Conservation (phyloP, 1,140 invertebrate genomes). For the Hylyphantes graminicola region DNA sequence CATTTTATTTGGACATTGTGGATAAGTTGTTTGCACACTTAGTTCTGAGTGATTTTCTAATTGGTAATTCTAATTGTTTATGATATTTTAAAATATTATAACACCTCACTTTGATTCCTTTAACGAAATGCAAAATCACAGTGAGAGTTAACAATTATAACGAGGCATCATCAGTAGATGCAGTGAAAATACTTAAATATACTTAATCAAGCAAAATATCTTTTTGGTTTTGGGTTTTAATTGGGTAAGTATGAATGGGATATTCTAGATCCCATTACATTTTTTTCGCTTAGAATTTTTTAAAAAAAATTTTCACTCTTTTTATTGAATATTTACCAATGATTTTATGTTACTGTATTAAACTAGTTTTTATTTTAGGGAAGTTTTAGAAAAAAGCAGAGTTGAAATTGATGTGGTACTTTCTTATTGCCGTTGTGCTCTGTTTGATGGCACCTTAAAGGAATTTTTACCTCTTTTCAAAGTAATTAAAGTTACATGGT, state of each 20-base stretch:
- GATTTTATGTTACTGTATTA: not conserved
- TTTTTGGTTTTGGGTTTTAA: too few relatives aligned
- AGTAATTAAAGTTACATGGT: conserved; percentile 67
- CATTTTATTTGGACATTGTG: too few relatives aligned
- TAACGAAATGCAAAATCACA: too few relatives aligned
- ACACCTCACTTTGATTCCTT: too few relatives aligned
- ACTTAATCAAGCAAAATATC: too few relatives aligned
- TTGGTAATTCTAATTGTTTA: too few relatives aligned
- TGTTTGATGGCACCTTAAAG: conserved; percentile 81
- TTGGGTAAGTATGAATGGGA: not conserved
- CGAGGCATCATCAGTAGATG: too few relatives aligned
- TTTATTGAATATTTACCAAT: not conserved
- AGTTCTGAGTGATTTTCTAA: too few relatives aligned
- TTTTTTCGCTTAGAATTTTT: not conserved
- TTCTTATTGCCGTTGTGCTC: conserved; percentile 81
- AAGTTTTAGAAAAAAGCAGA: conserved; percentile 77
- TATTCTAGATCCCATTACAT: not conserved
- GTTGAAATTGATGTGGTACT: conserved; percentile 80
- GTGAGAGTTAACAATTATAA: too few relatives aligned
- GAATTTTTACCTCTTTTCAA: conserved; percentile 82
- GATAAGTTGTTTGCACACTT: too few relatives aligned
- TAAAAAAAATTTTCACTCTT: not conserved
- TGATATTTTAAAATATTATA: too few relatives aligned
- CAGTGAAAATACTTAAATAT: too few relatives aligned
- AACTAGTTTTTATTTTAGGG: conserved; percentile 63